Base-by-base conservation (phyloP, 2,113 vertebrate species). In the Gavia stellata region DNA sequence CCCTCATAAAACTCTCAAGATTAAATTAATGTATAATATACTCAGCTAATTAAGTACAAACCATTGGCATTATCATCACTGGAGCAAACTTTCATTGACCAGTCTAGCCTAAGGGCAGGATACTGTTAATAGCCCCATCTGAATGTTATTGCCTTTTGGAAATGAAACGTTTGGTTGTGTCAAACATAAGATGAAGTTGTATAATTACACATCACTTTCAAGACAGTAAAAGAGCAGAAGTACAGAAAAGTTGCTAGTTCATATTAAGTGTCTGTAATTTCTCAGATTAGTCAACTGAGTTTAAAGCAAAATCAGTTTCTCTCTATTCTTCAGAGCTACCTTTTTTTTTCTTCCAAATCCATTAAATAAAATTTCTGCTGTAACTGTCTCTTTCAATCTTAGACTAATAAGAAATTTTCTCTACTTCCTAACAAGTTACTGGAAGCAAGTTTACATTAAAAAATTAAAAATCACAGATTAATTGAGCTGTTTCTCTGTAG, bases 11-110 rank as follows among this genome's bases (percentile, higher is more conserved):
- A n/a, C 7, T n/a, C 36, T 91, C 34, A 49, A n/a, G 8, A 75
- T 73, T 72, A 70, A 90, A 83, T 90, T 87, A 73, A 86, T 70
- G 19, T n/a, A 53, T 68, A 70, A 86, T 82, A 80, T 33, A 73
- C 34, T 82, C 58, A 66, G 18, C 34, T 88, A 94, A 93, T 91
- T 88, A 79, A 88, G 38, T 66, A 91, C 36, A 93, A 91, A 91
- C 70, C 62, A 61, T 21, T 61, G 29, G 40, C 53, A 73, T 68
- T 72, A 75, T 44, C 73, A 45, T 80, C 31, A 82, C 1, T 72
- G 49, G 13, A 73, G 42, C 17, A 86, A 96, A 86, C 26, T 88
- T 88, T 26, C 71, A 80, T 18, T 77, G 79, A 80, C 58, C 50
- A 72, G 21, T 34, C 38, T 65, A 80, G 78, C 85, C 78, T 42